Evolutionary conservation across 2,113 vertebrate genomes (phyloP).

Genomic region (Sapajus apella): DNA sequence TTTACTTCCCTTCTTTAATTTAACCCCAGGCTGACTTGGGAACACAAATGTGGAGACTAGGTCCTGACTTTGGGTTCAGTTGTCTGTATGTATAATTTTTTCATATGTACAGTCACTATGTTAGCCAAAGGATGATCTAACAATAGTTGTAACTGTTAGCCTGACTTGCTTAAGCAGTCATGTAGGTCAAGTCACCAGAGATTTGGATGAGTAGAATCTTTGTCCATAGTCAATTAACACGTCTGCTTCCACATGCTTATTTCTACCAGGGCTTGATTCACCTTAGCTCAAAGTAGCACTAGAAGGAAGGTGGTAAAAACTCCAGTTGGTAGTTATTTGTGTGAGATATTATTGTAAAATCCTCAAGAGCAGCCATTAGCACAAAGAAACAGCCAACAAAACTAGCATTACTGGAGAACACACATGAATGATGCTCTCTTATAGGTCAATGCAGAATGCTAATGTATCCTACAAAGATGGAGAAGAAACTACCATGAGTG

Average conservation of each 20-base stretch:
- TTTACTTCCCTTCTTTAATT: not conserved
- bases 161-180: not conserved
- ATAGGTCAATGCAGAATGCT: not conserved
- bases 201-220: not conserved
- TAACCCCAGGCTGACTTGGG: not conserved
- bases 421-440: not conserved
- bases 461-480: not conserved
- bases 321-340: not conserved
- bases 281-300: slow-evolving; percentile 5
- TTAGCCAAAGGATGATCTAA: not conserved
- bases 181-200: not conserved
- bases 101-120: not conserved
- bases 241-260: not conserved
- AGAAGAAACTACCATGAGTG: not conserved
- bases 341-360: not conserved
- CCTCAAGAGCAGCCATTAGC: not conserved
- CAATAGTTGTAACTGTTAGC: not conserved
- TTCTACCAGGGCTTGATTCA: not conserved
- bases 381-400: slow-evolving; percentile 17
- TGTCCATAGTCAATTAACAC: not conserved
- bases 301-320: not conserved
- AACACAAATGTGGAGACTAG: not conserved
- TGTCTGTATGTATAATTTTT: not conserved
- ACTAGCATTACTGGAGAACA: not conserved
- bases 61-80: not conserved